Evolutionary conservation across 2,113 vertebrate genomes (phyloP).

Genomic region (Phoenicopterus ruber): DNA sequence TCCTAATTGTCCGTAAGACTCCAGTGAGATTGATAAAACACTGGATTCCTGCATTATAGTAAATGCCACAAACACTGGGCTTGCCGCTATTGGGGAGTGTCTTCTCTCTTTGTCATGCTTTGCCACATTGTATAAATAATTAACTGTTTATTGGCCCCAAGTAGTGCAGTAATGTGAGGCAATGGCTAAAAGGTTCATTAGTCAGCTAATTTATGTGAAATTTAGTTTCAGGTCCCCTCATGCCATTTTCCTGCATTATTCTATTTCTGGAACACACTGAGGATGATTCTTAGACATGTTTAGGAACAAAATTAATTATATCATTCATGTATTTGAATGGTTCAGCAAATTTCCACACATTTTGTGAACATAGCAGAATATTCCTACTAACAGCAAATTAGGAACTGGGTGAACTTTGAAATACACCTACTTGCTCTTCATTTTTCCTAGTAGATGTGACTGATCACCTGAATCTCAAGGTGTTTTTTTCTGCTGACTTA

Average conservation of each 20-base stretch:
- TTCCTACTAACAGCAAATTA: neutral
- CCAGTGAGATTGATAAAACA: neutral
- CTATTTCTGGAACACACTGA: neutral
- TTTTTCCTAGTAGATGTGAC: neutral
- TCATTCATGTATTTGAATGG: neutral
- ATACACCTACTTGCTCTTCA: neutral
- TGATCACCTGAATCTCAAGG: neutral
- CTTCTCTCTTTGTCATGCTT: neutral
- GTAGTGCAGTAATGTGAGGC: neutral
- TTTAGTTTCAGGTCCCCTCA: neutral
- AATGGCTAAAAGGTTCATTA: neutral
- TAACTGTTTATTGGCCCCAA: neutral
- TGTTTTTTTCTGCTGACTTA: neutral
- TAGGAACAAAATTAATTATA: neutral
- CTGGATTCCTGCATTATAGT: neutral
- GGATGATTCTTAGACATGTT: neutral
- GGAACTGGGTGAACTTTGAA: neutral
- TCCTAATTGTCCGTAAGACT: neutral
- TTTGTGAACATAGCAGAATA: neutral
- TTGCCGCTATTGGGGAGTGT: neutral
- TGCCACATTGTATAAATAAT: neutral
- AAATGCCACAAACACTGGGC: neutral
- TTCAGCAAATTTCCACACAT: neutral
- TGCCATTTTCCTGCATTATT: neutral
- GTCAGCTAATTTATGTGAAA: neutral